Conservation (phyloP, 2,888 invertebrate genomes). For the Ennomos quercinarius region DNA sequence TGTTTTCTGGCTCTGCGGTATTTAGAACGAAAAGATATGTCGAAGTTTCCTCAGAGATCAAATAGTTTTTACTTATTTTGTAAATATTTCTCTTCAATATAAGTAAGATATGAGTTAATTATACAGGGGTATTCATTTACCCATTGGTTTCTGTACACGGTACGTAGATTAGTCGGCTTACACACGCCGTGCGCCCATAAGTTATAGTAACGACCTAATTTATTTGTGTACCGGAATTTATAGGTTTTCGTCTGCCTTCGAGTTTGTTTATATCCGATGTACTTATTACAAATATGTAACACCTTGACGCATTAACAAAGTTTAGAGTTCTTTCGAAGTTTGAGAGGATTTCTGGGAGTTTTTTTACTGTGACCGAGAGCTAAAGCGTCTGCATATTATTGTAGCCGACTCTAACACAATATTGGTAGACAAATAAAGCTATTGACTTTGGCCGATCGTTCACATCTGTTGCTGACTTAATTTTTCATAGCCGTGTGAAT, state of each 20-base stretch:
- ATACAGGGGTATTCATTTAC: conserved; percentile 7
- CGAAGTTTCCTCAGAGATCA: no score
- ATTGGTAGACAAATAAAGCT: conserved; percentile 27
- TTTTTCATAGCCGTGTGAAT: conserved; percentile 26
- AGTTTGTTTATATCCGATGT: conserved; percentile 18
- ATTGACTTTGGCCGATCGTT: conserved; percentile 30
- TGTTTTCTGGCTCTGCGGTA: no score
- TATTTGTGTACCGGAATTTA: conserved; percentile 43
- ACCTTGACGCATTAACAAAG: conserved; percentile 14
- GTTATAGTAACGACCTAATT: conserved; percentile 53
- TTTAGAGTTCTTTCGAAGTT: not conserved
- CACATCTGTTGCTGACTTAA: conserved; percentile 25
- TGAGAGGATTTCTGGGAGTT: not conserved
- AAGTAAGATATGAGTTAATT: no score
- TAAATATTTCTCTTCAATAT: no score
- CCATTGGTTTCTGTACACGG: conserved; percentile 24
- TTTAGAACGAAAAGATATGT: no score
- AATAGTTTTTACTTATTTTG: no score
- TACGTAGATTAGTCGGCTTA: conserved; percentile 28
- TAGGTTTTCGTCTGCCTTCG: conserved; percentile 34
- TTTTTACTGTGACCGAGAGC: conserved; percentile 11
- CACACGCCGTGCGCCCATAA: conserved; percentile 44
- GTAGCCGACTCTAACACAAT: conserved; percentile 24
- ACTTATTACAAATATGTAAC: not conserved
- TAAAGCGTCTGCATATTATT: conserved; percentile 6